Conservation (phyloP, 64 coral and sea anemone genomes). For the Actinia tenebrosa region DNA sequence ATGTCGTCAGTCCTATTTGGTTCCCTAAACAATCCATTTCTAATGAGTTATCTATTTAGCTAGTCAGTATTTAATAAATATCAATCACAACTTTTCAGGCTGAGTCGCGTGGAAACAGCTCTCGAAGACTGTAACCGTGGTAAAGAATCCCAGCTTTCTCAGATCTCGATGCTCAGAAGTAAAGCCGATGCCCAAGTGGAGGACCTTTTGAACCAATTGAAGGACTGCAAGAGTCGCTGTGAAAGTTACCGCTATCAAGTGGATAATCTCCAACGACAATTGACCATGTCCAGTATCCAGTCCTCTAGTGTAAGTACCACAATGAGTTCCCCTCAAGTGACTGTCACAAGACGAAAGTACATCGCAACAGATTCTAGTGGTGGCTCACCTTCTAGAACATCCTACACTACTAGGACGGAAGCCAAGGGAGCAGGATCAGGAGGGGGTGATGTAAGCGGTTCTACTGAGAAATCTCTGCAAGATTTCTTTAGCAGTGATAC, state of each 20-base stretch:
- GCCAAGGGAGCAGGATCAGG: background rate
- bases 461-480: constrained; percentile 8
- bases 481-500: constrained; percentile 3
- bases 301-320: background rate
- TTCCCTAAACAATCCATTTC: too few species aligned
- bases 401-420: background rate
- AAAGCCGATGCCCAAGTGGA: constrained; percentile 48
- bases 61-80: background rate
- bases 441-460: background rate
- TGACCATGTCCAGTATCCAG: constrained; percentile 12
- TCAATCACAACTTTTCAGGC: background rate
- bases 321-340: constrained; percentile 4
- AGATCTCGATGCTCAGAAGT: constrained; percentile 43
- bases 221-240: constrained; percentile 47
- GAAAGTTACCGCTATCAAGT: constrained; percentile 48
- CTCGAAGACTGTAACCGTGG: constrained; percentile 69
- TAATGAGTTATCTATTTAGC: too few species aligned
- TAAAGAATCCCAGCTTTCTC: constrained; percentile 55
- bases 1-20: too few species aligned
- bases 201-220: constrained; percentile 53
- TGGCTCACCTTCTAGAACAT: background rate
- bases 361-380: background rate
- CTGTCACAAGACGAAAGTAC: background rate
- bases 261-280: constrained; percentile 21
- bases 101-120: constrained; percentile 57